Evolutionary conservation across 1,140 invertebrate genomes (phyloP), one percentile per base, ranked within the genome.

Genomic region (Oreohelix idahoensis): DNA sequence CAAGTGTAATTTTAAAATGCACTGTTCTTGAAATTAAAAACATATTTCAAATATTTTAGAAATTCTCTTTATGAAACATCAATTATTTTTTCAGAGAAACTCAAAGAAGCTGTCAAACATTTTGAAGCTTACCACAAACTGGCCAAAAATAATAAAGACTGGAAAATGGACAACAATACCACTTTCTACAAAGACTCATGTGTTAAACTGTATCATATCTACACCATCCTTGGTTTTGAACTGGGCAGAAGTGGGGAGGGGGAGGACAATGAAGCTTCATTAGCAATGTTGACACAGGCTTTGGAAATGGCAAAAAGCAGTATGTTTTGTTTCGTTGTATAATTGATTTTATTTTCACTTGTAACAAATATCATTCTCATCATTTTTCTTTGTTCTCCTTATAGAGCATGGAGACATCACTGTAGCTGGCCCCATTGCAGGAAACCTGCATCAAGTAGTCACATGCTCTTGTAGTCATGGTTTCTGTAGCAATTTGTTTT

Each of bases 121-220:
- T 91, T 92, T 88, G 91, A 92, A 82, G 84, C 83, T 0, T 92
- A 90, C 82, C 88, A 92, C 81, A 86, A 85, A 42, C 81, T 92
- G 69, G 85, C 90, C 8, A 66, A 85, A 66, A 84, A 87, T 36
- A 79, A 90, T 70, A 87, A 79, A 70, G 90, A 90, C 87, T 83
- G 81, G 81, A 32, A 83, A 15, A 85, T 81, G 23, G 84, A 84
- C 38, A 84, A 87, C 73, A 86, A 86, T 13, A 36, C 66, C 26
- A 85, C 85, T 51, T 89, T 89, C 71, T 87, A 89, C 77, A 88
- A 87, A 15, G 90, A 92, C 77, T 87, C 92, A 29, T 91, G 90
- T 82, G 86, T 88, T 69, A 87, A 91, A 83, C 84, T 92, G n/a
- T 87, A 85, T 70, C 75, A 87, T 15, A 91, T 92, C 49, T 91